Conservation (phyloP, 2,888 invertebrate species). For the Baccha elongata region DNA sequence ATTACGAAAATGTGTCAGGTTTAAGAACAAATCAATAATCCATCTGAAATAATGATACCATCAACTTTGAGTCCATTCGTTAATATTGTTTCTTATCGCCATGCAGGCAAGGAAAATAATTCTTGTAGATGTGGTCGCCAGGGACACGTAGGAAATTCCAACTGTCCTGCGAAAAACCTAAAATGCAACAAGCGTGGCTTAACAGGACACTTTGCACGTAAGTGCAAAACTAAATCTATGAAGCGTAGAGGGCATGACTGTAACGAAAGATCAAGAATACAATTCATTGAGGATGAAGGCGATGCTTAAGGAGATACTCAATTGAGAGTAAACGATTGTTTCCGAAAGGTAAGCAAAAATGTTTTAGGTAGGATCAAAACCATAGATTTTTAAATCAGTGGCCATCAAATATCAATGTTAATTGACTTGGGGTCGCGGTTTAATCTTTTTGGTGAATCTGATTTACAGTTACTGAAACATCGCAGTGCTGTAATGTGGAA, state of each 20-base stretch:
- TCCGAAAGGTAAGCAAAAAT: slow-evolving; percentile 31
- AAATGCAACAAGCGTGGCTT: slow-evolving; percentile 57
- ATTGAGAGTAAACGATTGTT: slow-evolving; percentile 55
- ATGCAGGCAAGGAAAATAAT: not conserved
- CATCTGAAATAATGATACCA: slow-evolving; percentile 63
- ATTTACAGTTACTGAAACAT: slow-evolving; percentile 21
- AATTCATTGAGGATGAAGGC: slow-evolving; percentile 22
- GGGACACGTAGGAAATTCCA: not conserved
- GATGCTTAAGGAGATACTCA: slow-evolving; percentile 30
- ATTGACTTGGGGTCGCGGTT: slow-evolving; percentile 32
- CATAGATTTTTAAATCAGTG: slow-evolving; percentile 23
- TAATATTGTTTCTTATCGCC: slow-evolving; percentile 50
- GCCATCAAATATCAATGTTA: slow-evolving; percentile 21
- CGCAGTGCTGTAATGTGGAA: not conserved
- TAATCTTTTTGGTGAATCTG: slow-evolving; percentile 30
- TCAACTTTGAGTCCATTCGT: slow-evolving; percentile 15
- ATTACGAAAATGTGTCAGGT: slow-evolving; percentile 62
- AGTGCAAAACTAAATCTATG: slow-evolving; percentile 49
- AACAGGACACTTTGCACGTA: slow-evolving; percentile 45
- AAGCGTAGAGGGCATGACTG: slow-evolving; percentile 36
- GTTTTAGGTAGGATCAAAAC: slow-evolving; percentile 33
- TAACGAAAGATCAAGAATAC: slow-evolving; percentile 8
- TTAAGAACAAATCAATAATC: slow-evolving; percentile 67
- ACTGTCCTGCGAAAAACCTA: slow-evolving; percentile 21
- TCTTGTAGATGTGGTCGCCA: slow-evolving; percentile 5